Conservation (phyloP, 2,888 invertebrate species). For the Lasioglossum malachurum region DNA sequence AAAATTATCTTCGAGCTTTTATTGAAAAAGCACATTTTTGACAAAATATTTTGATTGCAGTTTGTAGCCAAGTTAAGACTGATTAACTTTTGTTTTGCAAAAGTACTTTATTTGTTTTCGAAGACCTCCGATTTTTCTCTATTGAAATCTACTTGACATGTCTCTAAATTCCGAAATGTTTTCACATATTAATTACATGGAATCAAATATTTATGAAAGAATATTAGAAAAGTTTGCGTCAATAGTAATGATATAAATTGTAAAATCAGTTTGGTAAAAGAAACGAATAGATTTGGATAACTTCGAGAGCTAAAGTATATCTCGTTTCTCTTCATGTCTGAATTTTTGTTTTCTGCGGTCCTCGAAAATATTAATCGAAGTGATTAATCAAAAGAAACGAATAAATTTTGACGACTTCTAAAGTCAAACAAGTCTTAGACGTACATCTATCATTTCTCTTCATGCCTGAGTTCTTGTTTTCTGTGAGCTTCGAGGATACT, state of each 20-base stretch:
- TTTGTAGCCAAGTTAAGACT: background rate
- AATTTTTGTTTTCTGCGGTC: constrained; percentile 16
- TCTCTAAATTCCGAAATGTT: background rate
- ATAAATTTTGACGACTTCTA: background rate
- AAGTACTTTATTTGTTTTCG: background rate
- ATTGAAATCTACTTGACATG: constrained; percentile 1
- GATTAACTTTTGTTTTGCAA: background rate
- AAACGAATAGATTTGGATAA: background rate
- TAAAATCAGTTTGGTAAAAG: background rate
- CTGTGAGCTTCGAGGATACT: constrained; percentile 4
- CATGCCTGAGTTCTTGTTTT: constrained; percentile 31
- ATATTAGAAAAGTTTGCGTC: background rate
- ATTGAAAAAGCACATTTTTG: background rate
- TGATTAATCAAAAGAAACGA: background rate
- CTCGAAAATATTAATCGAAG: constrained; percentile 8
- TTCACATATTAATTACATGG: background rate
- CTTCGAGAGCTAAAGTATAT: background rate
- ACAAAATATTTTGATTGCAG: background rate
- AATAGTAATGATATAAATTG: background rate
- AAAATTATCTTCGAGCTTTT: background rate
- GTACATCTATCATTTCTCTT: constrained; percentile 10
- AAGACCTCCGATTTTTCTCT: background rate
- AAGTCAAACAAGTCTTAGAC: background rate
- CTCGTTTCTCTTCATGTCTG: constrained; percentile 17
- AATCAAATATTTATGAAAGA: background rate